Evolutionary conservation across 2,888 invertebrate genomes (phyloP), one percentile per base, ranked within the genome.

Genomic region (Mamestra brassicae): DNA sequence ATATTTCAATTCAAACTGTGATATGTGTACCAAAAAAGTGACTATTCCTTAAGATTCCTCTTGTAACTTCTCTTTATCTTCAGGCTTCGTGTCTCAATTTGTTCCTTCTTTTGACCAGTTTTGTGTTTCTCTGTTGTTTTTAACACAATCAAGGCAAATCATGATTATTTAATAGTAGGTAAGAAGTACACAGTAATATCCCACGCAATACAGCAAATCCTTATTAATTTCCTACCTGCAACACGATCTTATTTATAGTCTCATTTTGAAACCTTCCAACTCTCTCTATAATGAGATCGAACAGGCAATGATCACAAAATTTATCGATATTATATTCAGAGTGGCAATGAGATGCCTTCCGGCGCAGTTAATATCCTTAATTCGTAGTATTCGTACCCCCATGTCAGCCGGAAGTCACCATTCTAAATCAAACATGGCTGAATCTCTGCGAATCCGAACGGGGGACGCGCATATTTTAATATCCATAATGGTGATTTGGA

Each of bases 401-500:
- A 90, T 93, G 91, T 89, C 55, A 89, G 88, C 90, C 93, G 95
- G 95, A 95, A 95, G 94, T 95, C 92, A 92, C 93, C 92, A 93
- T 94, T 93, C 94, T 95, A 95, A 96, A 96, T 96, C 95, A 95
- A 95, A 95, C 90, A 92, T 92, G 93, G 93, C 92, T 92, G 90
- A 91, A 91, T 93, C 91, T 90, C 86, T 84, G 90, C 86, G 90
- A 91, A 90, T 92, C 90, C 84, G 83, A 66, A 80, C 47, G 81
- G 89, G 92, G 93, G 91, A 92, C 89, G 87, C 87, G 92, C 92
- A 94, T 93, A 94, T 95, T 95, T 94, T 94, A 95, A 94, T 94
- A 92, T 91, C 90, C 88, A 91, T 93, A 85, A 81, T 82, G 84
- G 83, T 76, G 84, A 83, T 83, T 75, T 77, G 71, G 66, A 74